Conservation (phyloP, 2,113 vertebrate species). For the Xiphophorus hellerii region DNA sequence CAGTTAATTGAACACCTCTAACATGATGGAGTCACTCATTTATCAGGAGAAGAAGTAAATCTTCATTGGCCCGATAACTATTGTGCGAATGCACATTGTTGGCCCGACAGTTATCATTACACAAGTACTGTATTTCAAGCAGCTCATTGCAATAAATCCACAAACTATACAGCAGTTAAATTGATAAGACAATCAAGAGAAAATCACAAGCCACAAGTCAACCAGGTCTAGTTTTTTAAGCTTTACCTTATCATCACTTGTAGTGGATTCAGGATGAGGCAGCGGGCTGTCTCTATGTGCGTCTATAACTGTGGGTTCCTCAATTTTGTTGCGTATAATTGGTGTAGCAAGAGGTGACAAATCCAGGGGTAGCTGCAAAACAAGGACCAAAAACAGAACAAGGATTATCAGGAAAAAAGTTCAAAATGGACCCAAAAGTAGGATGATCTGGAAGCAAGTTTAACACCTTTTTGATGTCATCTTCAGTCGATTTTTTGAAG, state of each 20-base stretch:
- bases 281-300: constrained; percentile 93
- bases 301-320: constrained; percentile 87
- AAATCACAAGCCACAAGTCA: constrained; percentile 6
- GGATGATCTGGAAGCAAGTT: background rate
- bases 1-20: constrained; percentile 7
- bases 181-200: background rate
- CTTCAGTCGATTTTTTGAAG: constrained; percentile 97
- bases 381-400: background rate
- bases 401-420: background rate
- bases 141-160: constrained; percentile 12
- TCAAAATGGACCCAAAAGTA: background rate
- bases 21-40: constrained; percentile 4
- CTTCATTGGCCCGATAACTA: background rate
- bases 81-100: background rate
- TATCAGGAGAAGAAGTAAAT: constrained; percentile 9
- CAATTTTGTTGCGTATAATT: constrained; percentile 94
- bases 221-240: background rate
- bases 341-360: constrained; percentile 96
- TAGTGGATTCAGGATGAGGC: constrained; percentile 97
- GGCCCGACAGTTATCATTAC: constrained; percentile 3
- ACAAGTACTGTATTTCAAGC: background rate
- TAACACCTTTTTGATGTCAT: constrained; percentile 95
- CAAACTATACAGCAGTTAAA: background rate
- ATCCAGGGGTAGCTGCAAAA: constrained; percentile 92
- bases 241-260: constrained; percentile 93